Evolutionary conservation across 2,113 vertebrate genomes (phyloP).

Genomic region (Promerops cafer): DNA sequence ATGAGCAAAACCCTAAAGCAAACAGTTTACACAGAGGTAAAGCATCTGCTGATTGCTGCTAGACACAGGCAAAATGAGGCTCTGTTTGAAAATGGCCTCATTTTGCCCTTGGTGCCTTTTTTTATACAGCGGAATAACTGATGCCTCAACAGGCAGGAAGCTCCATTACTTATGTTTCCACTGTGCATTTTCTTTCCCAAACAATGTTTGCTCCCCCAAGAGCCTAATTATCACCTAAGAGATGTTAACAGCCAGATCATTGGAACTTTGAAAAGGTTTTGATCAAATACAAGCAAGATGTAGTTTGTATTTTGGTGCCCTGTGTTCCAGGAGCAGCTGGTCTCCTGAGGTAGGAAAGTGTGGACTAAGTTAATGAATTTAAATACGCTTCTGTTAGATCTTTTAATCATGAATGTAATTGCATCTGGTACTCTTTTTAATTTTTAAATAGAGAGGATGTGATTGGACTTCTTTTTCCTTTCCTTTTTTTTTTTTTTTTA

Average conservation of each 20-base stretch:
- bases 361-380: constrained; percentile 64
- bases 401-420: constrained; percentile 63
- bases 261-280: constrained; percentile 54
- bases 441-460: constrained; percentile 45
- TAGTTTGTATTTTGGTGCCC: constrained; percentile 59
- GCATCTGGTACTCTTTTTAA: constrained; percentile 50
- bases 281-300: constrained; percentile 57
- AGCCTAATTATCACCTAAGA: constrained; percentile 68
- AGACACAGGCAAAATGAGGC: background rate
- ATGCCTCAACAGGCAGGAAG: background rate
- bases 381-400: constrained; percentile 58
- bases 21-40: background rate
- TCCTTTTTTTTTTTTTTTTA: background rate
- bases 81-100: background rate
- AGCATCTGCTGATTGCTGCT: constrained; percentile 17
- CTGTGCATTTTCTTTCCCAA: constrained; percentile 25
- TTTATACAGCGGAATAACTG: background rate
- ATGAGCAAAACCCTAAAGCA: background rate
- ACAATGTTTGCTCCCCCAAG: constrained; percentile 48
- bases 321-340: constrained; percentile 42
- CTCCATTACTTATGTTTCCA: background rate
- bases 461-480: background rate
- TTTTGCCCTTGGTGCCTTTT: background rate
- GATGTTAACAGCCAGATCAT: constrained; percentile 60
- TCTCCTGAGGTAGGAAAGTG: constrained; percentile 51